Base-by-base conservation (phyloP, 2,888 invertebrate genomes). In the Leuctra nigra region DNA sequence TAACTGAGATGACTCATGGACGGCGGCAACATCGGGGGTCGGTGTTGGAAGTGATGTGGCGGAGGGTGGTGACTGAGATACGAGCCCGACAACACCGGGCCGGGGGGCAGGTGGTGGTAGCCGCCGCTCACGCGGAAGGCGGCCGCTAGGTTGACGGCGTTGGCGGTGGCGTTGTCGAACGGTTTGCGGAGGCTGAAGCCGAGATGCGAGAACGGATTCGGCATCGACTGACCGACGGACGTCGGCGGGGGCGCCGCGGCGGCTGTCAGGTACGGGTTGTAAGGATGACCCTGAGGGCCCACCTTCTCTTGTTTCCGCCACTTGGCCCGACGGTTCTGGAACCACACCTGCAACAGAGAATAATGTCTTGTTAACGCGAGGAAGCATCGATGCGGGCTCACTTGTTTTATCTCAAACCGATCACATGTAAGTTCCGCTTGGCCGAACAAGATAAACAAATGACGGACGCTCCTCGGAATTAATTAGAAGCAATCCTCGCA, bases 241-340 rank as follows among this genome's bases (percentile, higher is more conserved):
- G 87, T 81, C 1, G 67, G 64, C 16, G 68, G 66, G 38, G 82
- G 77, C 44, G 83, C 80, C 39, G 78, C 78, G 50, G 74, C 78
- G n/a, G 77, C 79, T 14, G 64, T 64, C 62, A 89, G 70, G 72
- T 90, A 91, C 1, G 91, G 90, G 70, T 87, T 91, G 79, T 92
- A 92, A 1, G 92, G 92, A 71, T 92, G 92, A 1, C 81, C 91
- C 67, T 91, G 87, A 0, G 92, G 92, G 0, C 92, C 92, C 57
- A 92, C 92, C 73, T 91, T 92, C 73, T 92, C 92, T 68, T 91
- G 91, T 68, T 93, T 93, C 38, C 93, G 80, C 92, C 92, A 93
- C 74, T 93, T 93, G 47, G 92, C 92, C 38, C 92, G 79, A 1
- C 92, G 81, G 72, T 93, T 93, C 76, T 93, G 92, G 72, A 92